A percentile compares a stretch with the other conserved stretches of the same genome.
Evolutionary conservation across 1,140 invertebrate species (phyloP).

Genomic region (Triops cancriformis): DNA sequence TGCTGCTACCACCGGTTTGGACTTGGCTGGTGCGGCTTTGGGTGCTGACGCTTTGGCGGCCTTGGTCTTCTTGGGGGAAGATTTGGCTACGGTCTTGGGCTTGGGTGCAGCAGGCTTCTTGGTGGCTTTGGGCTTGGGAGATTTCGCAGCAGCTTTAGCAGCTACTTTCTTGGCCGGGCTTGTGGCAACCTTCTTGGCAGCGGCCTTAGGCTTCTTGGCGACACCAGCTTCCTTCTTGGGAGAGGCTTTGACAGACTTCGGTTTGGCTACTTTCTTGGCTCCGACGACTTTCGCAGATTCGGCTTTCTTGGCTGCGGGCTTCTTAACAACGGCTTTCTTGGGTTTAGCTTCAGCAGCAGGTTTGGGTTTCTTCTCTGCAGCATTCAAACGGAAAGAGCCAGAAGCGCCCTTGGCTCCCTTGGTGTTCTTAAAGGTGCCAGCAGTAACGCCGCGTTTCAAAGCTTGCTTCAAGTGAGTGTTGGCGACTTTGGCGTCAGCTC

Average conservation of each 20-base stretch:
- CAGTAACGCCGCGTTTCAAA: constrained; percentile 47
- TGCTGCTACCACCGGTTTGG: background rate
- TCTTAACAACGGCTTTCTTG: constrained; percentile 42
- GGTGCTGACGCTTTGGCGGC: constrained; percentile 15
- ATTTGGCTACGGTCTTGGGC: constrained; percentile 28
- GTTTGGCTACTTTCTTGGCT: constrained; percentile 34
- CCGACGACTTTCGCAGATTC: constrained; percentile 21
- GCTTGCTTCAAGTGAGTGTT: constrained; percentile 52
- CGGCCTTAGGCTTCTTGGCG: constrained; percentile 31
- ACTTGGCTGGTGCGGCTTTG: constrained; percentile 10
- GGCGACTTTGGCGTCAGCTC: constrained; percentile 46
- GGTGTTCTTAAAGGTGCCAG: constrained; percentile 40
- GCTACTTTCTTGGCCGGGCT: constrained; percentile 19
- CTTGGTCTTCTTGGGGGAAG: constrained; percentile 25
- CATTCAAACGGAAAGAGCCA: constrained; percentile 24
- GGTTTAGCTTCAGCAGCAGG: constrained; percentile 50
- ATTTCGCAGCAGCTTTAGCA: constrained; percentile 24
- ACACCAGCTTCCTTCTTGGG: constrained; percentile 31
- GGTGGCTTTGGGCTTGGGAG: constrained; percentile 32
- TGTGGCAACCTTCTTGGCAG: constrained; percentile 19
- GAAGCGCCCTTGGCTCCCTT: constrained; percentile 27
- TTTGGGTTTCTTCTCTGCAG: constrained; percentile 26
- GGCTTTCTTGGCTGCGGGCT: constrained; percentile 31
- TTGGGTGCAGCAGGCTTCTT: constrained; percentile 31
- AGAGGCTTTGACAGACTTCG: constrained; percentile 42